Conservation (phyloP, 2,113 vertebrate genomes). For the Salvelinus sp. region DNA sequence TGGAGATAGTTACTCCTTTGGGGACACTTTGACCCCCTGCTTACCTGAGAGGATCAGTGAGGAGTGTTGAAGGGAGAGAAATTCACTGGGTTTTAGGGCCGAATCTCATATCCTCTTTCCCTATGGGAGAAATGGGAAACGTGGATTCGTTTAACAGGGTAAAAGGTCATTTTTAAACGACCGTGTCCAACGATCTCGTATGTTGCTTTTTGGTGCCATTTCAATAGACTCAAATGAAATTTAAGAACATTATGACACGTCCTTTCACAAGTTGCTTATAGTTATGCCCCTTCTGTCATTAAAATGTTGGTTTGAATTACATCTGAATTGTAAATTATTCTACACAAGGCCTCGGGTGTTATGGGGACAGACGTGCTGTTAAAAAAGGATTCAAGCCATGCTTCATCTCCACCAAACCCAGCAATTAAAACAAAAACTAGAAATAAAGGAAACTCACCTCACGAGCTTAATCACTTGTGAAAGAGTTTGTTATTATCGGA, state of each 20-base stretch:
- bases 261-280: neutral
- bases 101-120: conserved; percentile 42
- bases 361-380: conserved; percentile 1
- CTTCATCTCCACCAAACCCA: neutral
- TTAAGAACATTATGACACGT: neutral
- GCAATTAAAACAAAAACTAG: conserved; percentile 41
- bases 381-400: conserved; percentile 2
- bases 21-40: conserved; percentile 34
- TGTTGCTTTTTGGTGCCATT: neutral
- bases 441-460: conserved; percentile 13
- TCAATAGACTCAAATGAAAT: neutral
- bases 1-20: conserved; percentile 31
- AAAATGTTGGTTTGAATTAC: neutral
- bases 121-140: conserved; percentile 31
- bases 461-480: conserved; percentile 50
- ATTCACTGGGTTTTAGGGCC: conserved; percentile 39
- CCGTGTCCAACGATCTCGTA: conserved; percentile 3
- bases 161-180: conserved; percentile 28
- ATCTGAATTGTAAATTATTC: neutral
- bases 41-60: conserved; percentile 54
- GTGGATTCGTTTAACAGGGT: conserved; percentile 19
- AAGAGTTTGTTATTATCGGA: conserved; percentile 51
- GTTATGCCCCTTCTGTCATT: neutral
- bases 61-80: conserved; percentile 15
- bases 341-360: neutral